Evolutionary conservation across 2,113 vertebrate species (phyloP).

Genomic region (Stomatorhinus ivindoensis): DNA sequence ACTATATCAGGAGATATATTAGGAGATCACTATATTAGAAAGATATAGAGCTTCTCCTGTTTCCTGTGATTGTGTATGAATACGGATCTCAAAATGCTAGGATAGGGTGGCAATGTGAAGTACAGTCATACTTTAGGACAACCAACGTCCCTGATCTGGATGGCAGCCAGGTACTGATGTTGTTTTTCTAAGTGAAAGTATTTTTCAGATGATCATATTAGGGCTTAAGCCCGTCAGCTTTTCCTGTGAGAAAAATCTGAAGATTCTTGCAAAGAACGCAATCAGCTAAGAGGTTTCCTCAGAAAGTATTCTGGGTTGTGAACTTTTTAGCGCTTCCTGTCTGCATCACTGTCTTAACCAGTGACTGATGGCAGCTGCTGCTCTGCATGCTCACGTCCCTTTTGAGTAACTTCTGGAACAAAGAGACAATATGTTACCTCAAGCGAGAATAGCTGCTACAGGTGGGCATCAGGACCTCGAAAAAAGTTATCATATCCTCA

Average conservation of each 20-base stretch:
- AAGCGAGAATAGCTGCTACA: neutral
- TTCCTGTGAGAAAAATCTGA: neutral
- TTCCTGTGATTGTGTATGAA: neutral
- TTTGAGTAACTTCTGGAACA: neutral
- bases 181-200: neutral
- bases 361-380: neutral
- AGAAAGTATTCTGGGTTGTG: neutral
- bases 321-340: neutral
- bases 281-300: neutral
- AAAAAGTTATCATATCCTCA: neutral
- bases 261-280: neutral
- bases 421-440: neutral
- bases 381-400: neutral
- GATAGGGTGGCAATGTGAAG: neutral
- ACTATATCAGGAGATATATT: neutral
- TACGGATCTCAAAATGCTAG: too few species aligned
- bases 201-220: neutral
- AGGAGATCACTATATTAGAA: too few species aligned
- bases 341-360: neutral
- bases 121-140: neutral
- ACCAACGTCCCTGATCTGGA: neutral
- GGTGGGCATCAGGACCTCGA: neutral
- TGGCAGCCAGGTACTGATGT: neutral
- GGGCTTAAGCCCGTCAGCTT: neutral
- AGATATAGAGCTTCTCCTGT: too few species aligned